Evolutionary conservation across 1,140 invertebrate genomes (phyloP).

Genomic region (Sitobion miscanthi): DNA sequence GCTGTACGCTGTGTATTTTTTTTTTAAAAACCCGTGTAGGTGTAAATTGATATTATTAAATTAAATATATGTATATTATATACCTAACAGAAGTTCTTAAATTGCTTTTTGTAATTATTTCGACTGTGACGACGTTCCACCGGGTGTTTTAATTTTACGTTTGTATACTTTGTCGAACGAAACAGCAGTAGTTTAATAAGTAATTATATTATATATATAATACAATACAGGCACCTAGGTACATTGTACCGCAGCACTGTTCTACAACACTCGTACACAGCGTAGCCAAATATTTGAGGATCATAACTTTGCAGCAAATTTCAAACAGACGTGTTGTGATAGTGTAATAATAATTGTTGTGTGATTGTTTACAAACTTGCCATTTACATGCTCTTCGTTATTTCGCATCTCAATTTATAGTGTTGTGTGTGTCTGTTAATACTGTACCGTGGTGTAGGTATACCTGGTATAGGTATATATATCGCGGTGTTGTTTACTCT

Average conservation of each 20-base stretch:
- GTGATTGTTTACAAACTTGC: conserved; percentile 29
- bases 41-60: too few species aligned
- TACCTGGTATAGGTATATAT: too few species aligned
- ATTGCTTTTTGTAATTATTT: not conserved
- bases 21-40: not conserved
- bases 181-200: not conserved
- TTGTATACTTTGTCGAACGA: not conserved
- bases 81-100: not conserved
- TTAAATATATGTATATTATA: too few species aligned
- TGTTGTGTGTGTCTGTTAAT: not conserved
- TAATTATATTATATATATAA: not conserved
- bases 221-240: not conserved
- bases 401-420: conserved; percentile 17
- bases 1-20: not conserved
- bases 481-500: not conserved
- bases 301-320: conserved; percentile 31
- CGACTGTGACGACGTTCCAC: not conserved
- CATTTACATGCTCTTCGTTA: conserved; percentile 10
- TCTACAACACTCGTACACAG: not conserved
- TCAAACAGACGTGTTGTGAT: not conserved
- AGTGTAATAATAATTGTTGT: not conserved
- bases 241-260: not conserved
- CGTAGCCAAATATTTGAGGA: not conserved
- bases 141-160: not conserved
- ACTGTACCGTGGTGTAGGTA: too few species aligned